These are phyloP conservation scores for Amazona guildingii DNA, from an alignment of 2,113 vertebrate species.

Conservation along the genomic window DNA sequence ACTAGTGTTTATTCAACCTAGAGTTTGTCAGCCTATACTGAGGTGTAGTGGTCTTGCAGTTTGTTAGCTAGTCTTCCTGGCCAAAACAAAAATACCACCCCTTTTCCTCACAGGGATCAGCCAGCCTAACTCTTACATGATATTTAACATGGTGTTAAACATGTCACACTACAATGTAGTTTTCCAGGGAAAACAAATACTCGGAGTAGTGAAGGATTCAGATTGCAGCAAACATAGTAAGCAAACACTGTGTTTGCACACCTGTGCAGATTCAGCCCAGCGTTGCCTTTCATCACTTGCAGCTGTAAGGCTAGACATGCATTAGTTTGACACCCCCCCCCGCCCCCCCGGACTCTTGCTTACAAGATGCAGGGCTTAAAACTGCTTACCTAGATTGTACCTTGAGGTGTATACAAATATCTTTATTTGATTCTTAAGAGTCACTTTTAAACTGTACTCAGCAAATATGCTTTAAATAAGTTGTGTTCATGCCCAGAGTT, in stretches of 20 bases:
- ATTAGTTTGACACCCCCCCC: background rate
- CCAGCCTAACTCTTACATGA: background rate
- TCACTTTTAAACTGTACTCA: background rate
- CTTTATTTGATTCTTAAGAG: background rate
- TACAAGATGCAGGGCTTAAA: background rate
- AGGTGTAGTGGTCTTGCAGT: background rate
- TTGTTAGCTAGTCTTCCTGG: background rate
- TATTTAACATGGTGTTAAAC: background rate
- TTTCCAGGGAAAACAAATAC: constrained; percentile 25
- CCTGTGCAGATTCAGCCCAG: background rate
- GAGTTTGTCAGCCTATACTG: accelerated
- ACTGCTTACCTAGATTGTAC: background rate
- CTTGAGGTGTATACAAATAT: background rate
- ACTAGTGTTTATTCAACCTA: background rate
- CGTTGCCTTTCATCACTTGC: background rate
- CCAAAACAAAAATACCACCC: background rate
- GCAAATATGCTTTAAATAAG: accelerated
- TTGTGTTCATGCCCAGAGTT: background rate
- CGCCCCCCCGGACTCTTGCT: background rate
- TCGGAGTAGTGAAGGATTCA: constrained; percentile 9
- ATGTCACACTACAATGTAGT: background rate
- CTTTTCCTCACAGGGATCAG: background rate
- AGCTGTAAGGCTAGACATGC: background rate
- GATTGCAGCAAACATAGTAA: constrained; percentile 27
- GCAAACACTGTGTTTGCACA: constrained; percentile 13